These are phyloP conservation scores for Notocelia uddmanniana DNA, from an alignment of 2,888 invertebrate genomes.

Conservation along the genomic window DNA sequence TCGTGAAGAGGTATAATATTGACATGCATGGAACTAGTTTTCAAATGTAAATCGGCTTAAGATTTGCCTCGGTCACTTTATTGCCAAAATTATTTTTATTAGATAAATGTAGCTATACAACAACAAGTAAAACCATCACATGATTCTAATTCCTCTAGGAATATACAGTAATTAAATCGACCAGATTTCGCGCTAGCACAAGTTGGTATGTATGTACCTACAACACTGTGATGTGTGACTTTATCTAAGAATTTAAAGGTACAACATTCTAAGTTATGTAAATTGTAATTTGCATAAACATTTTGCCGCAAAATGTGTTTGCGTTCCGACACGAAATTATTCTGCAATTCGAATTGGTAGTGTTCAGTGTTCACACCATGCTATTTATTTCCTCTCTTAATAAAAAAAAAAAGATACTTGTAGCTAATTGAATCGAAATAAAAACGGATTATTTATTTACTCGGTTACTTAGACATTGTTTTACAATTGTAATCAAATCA, in stretches of 20 bases:
- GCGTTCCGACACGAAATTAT: conserved; percentile 54
- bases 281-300: conserved; percentile 71
- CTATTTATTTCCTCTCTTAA: conserved; percentile 48
- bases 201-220: neutral
- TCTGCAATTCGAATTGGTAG: conserved; percentile 53
- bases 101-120: too few species aligned
- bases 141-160: neutral
- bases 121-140: neutral
- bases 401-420: conserved; percentile 44
- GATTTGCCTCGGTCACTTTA: neutral
- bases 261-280: conserved; percentile 57
- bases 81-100: neutral
- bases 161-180: neutral
- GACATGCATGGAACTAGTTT: too few species aligned
- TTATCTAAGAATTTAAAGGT: conserved; percentile 46
- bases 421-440: neutral
- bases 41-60: too few species aligned
- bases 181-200: neutral
- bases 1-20: too few species aligned
- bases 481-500: conserved; percentile 18
- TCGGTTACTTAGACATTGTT: neutral
- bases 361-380: conserved; percentile 54
- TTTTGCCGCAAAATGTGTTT: conserved; percentile 55
- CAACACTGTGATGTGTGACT: conserved; percentile 23
- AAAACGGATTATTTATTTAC: neutral